Base-by-base conservation (phyloP, 2,888 invertebrate genomes). In the Tromatobia lineatoria region DNA sequence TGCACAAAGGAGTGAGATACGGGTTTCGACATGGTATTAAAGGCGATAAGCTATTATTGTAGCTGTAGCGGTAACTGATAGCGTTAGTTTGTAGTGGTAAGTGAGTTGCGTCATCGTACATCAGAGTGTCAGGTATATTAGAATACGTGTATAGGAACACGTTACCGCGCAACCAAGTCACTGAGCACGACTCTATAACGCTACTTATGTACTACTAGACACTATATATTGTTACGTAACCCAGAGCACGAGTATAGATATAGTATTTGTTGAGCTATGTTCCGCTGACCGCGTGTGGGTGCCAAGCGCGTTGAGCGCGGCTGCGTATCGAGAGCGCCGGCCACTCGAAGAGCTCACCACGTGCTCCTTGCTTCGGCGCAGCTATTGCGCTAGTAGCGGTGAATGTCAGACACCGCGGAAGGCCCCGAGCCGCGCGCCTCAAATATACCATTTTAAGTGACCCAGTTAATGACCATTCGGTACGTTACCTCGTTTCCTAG, bases 31-130 rank as follows among this genome's bases (percentile, higher is more conserved):
- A 18, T 52, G 18, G 52, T 38, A 38, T 34, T 54, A 54, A 70
- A 29, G 20, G 23, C 38, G 23, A 59, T 45, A 25, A 29, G 34
- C n/a, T 29, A 61, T 61, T 29, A 34, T 61, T 61, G 34, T 61
- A 3, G 38, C 8, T 45, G 4, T 70, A 76, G 71, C 80, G 67
- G 75, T 79, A 80, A 80, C 71, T 73, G 83, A 83, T 80, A 80
- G 61, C 18, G 73, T 67, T 47, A 8, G 34, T 80, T 76, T 74
- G 70, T 74, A 69, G 74, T 66, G 42, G 34, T 38, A 54, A 61
- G 59, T 66, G 29, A n/a, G 77, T 86, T 86, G 79, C 85, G 78
- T 85, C 81, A 87, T 82, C 78, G 61, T 81, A 67, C 47, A 73
- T 75, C 64, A 76, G 34, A 50, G 61, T 59, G 38, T 61, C 11